Evolutionary conservation across 2,113 vertebrate genomes (phyloP), one percentile per base, ranked within the genome.

Genomic region (Crotalus viridis): DNA sequence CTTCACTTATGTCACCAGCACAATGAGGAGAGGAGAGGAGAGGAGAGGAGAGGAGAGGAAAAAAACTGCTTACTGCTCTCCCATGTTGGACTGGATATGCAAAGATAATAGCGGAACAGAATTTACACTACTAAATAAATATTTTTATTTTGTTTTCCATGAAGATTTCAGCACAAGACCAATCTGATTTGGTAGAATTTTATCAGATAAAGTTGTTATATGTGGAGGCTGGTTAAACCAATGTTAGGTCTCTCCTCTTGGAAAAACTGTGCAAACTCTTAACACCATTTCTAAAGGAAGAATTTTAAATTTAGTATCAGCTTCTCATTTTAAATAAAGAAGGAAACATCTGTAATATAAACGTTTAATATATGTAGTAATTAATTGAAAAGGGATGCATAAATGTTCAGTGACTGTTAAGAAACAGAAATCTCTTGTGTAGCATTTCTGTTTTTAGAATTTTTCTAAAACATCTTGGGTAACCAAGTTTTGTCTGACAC

Each of bases 81-180:
- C n/a, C 64, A 33, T 33, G 28, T 33, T 74, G 64, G 12, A 69
- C 2, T 69, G 12, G 13, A 33, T 33, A 74, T 33, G 64, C 64
- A 74, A 74, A 17, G 64, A 6, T 74, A 74, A 33, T 33, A 33
- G 28, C 4, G 4, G n/a, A 74, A 74, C n/a, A 33, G 5, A 74
- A 74, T 74, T 74, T 33, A 74, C n/a, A 86, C 89, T 94, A 28
- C 61, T 89, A 88, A 87, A 56, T 90, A 95, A 96, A 95, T 57
- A 24, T 8, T 93, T 26, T 92, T n/a, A 43, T 94, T 95, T 95
- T 74, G 12, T 33, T 74, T 89, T 61, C 64, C 90, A 12, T 86
- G 33, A 95, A 93, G 39, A 74, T 90, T 59, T 89, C 86, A 54
- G 43, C 90, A 19, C 5, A 28, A 51, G n/a, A 5, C 22, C 39